Base-by-base conservation (phyloP, 2,888 invertebrate genomes). In the Drosophila acutilabella region DNA sequence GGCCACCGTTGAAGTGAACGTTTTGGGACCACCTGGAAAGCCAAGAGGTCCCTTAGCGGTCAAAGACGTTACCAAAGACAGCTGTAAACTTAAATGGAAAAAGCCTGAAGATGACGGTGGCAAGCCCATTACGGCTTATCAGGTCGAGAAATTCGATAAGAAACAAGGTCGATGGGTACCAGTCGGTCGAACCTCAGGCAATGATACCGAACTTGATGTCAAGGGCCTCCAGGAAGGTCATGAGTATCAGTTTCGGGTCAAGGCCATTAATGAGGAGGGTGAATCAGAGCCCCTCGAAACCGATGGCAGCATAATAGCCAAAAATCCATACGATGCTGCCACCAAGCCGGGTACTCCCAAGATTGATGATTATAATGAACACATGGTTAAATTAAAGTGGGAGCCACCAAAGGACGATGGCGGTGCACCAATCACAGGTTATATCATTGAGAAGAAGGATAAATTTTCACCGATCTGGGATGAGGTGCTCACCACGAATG, bases 361-460 rank as follows among this genome's bases (percentile, higher is more conserved):
- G 68, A 94, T 98, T 77, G 95, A 95, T 51, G 98, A 98, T 90
- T 98, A 98, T 95, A 97, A 97, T 91, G 96, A 96, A 66, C 96
- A 97, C 92, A 95, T 96, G 71, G 97, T 98, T 54, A 96, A 97
- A 92, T 94, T 99, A 60, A 95, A 95, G 48, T 99, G 99, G 99
- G 95, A 96, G 0, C 96, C 97, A 90, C 99, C 99, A 2, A 95
- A 97, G 74, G 96, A 96, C 89, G 98, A 99, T 92, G 99, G 99
- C 51, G 99, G 99, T 18, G 97, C 98, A 14, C 98, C 98, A 0
- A 97, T 99, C 89, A 96, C 95, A n/a, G 98, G 98, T n/a, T 99
- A 99, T 91, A 94, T 98, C 58, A 96, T 98, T 89, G 98, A 98
- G 93, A 97, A 97, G 86, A 95, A 97, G 84, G 98, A 97, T 92